A percentile compares a stretch with the other conserved stretches of the same genome.
Conservation (phyloP, 2,113 vertebrate genomes). For the Hypocryptadius cinnamomeus region DNA sequence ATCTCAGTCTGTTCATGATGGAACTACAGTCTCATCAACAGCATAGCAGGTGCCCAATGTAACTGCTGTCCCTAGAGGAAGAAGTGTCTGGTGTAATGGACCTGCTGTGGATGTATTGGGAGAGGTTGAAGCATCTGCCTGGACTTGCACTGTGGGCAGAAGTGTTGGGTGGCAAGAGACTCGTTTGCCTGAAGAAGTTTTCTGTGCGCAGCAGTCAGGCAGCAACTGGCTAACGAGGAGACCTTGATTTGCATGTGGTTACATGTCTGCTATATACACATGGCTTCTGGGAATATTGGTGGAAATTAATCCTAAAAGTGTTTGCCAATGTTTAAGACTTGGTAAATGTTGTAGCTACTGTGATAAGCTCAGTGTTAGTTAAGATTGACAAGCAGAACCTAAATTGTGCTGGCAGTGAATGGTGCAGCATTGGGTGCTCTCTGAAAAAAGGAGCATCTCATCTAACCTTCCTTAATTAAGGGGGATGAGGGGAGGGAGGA, state of each 20-base stretch:
- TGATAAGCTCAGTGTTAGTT: rapidly evolving
- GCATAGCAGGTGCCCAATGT: not conserved
- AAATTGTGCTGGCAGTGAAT: not conserved
- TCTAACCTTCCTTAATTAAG: not conserved
- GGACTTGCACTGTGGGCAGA: not conserved
- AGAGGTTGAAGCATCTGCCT: not conserved
- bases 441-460: not conserved
- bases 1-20: not conserved
- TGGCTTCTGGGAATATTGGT: not conserved
- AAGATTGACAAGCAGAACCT: not conserved
- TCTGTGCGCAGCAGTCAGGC: not conserved
- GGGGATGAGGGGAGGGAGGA: not conserved
- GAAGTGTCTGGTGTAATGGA: not conserved
- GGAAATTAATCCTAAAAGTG: not conserved
- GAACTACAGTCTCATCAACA: not conserved
- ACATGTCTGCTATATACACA: rapidly evolving
- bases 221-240: not conserved
- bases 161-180: not conserved
- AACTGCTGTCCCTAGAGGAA: not conserved
- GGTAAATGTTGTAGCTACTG: not conserved
- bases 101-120: not conserved
- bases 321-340: not conserved
- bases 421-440: not conserved
- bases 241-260: not conserved
- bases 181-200: not conserved